Conservation (phyloP, 2,797 vertebrate species). For the Leuciscus waleckii region DNA sequence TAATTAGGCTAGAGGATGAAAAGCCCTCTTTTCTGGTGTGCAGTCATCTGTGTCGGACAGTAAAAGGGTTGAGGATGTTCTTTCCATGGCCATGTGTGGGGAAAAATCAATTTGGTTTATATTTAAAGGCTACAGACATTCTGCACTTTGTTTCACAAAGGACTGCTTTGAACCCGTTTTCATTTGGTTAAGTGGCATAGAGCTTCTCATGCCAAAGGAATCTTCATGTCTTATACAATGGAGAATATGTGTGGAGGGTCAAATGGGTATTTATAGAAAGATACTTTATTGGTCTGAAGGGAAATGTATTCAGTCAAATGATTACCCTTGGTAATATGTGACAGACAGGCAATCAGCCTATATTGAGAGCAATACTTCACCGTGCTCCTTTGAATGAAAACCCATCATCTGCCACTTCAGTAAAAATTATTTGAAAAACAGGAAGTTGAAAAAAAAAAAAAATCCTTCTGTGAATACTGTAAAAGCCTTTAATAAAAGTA, state of each 20-base stretch:
- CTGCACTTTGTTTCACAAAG: slow-evolving; percentile 19
- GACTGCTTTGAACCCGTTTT: slow-evolving; percentile 19
- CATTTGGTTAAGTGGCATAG: not conserved
- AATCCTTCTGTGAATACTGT: not conserved
- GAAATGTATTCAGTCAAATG: not conserved
- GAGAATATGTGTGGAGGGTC: not conserved
- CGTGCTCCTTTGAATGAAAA: not conserved
- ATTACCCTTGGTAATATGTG: not conserved
- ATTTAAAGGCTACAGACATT: slow-evolving; percentile 17
- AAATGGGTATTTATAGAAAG: not conserved
- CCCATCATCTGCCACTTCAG: not conserved
- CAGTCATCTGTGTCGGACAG: slow-evolving; percentile 31
- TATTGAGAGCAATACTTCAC: not conserved
- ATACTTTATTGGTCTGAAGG: not conserved
- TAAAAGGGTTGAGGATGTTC: slow-evolving; percentile 25
- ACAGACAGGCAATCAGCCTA: not conserved
- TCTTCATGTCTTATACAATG: not conserved
- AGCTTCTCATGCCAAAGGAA: not conserved
- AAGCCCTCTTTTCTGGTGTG: slow-evolving; percentile 31
- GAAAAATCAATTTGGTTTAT: slow-evolving; percentile 47
- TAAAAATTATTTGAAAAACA: not conserved
- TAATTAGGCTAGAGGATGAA: slow-evolving; percentile 42
- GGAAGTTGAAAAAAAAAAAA: not conserved
- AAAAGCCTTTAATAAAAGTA: not conserved
- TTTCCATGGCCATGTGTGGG: slow-evolving; percentile 27